Evolutionary conservation across 1,140 invertebrate genomes (phyloP).

Genomic region (Drosophila parabipectinata): DNA sequence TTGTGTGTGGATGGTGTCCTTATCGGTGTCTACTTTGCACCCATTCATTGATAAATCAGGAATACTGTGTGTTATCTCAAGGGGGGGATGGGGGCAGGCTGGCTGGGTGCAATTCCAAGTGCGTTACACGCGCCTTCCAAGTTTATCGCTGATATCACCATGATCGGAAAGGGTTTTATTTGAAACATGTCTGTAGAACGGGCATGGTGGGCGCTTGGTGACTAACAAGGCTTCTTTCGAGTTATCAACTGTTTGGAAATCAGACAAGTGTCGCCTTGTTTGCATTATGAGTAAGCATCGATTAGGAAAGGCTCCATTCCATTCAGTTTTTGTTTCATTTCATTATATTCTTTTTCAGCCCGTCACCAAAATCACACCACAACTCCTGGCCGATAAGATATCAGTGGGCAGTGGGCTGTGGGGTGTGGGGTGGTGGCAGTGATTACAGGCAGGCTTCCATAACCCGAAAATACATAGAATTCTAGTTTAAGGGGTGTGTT

Average conservation of each 20-base stretch:
- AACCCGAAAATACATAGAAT: neutral
- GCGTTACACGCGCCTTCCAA: constrained; percentile 40
- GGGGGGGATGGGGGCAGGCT: constrained; percentile 4
- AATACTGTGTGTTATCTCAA: constrained; percentile 8
- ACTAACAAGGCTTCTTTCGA: constrained; percentile 53
- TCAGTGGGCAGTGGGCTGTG: neutral
- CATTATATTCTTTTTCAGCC: constrained; percentile 1
- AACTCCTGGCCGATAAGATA: constrained; percentile 36
- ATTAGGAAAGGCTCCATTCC: constrained; percentile 47
- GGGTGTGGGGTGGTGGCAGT: constrained; percentile 35
- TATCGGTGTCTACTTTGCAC: constrained; percentile 61
- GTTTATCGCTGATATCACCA: constrained; percentile 49
- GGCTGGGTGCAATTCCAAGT: constrained; percentile 19
- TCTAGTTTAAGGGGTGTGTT: constrained; percentile 4
- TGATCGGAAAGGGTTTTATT: neutral
- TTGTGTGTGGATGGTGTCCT: constrained; percentile 12
- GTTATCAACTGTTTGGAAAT: constrained; percentile 78
- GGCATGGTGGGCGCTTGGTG: constrained; percentile 35
- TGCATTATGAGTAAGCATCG: constrained; percentile 68
- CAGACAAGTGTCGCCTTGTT: constrained; percentile 72
- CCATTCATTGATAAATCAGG: constrained; percentile 69
- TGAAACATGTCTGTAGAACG: too few relatives aligned
- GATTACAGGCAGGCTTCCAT: constrained; percentile 12
- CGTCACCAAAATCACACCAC: constrained; percentile 37
- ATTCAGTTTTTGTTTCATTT: neutral